Evolutionary conservation across 1,140 invertebrate genomes (phyloP).

Genomic region (Oncopodura yosiiana): DNA sequence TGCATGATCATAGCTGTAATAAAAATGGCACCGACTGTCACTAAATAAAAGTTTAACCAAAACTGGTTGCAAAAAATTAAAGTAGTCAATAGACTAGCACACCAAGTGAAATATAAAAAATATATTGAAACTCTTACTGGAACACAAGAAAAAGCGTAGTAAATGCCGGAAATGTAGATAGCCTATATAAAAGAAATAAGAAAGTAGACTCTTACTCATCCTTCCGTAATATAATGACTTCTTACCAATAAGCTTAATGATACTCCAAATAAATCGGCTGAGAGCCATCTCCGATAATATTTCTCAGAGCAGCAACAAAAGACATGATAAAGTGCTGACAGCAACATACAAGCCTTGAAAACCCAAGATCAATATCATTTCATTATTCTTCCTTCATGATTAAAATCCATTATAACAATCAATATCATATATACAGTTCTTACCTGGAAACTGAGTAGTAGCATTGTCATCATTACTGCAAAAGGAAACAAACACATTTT

Average conservation of each 20-base stretch:
- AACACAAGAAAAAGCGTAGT: constrained; percentile 94
- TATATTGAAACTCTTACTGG: constrained; percentile 50
- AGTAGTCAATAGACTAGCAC: neutral
- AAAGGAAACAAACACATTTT: too few relatives aligned
- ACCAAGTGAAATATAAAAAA: neutral
- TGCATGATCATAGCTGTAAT: constrained; percentile 65
- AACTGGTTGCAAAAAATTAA: constrained; percentile 47
- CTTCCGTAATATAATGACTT: too few relatives aligned
- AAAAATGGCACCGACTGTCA: constrained; percentile 68
- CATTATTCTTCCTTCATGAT: neutral
- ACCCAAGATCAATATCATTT: constrained; percentile 30
- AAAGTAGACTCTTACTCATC: too few relatives aligned
- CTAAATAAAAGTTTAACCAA: constrained; percentile 70
- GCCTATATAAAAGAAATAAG: too few relatives aligned
- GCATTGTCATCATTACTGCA: constrained; percentile 66
- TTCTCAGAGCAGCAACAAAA: constrained; percentile 84
- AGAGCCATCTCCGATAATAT: constrained; percentile 75
- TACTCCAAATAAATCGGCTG: constrained; percentile 86
- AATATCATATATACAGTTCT: constrained; percentile 22
- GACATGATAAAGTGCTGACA: constrained; percentile 86
- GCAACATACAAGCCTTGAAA: constrained; percentile 79
- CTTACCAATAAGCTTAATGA: constrained; percentile 77
- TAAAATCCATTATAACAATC: neutral
- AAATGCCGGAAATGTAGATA: constrained; percentile 89
- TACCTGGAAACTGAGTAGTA: constrained; percentile 80